Evolutionary conservation across 2,888 invertebrate genomes (phyloP), one percentile per base, ranked within the genome.

Genomic region (Lathronympha strigana): DNA sequence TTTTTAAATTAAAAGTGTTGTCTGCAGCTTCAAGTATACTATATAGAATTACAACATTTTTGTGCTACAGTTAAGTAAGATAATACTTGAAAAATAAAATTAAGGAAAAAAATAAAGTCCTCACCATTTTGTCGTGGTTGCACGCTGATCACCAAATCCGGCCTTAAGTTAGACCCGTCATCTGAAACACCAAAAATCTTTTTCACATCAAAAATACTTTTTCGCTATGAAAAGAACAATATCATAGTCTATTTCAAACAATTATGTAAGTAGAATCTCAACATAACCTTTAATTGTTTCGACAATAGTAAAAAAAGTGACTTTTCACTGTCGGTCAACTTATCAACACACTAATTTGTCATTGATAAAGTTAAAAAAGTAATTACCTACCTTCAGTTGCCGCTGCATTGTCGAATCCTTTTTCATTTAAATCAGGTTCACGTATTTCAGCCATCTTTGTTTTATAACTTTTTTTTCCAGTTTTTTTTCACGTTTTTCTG

Each of bases 91-190:
- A 25, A 25, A 4, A 6, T 25, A 25, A 25, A 4, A 4, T 6
- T 25, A 4, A 25, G 25, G 6, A 25, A 25, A 25, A 3, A 25
- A 57, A 49, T 54, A 64, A 69, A 68, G 61, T 61, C 21, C 80
- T 80, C 72, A 89, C 90, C 83, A 61, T 72, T 71, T 47, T 77
- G 62, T 51, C 78, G 78, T 15, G 91, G 91, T 72, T 91, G 90
- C 15, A 90, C 78, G 67, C 82, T 88, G 68, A 92, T 92, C 13
- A 92, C 86, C 73, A 90, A 75, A 73, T 90, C 84, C 31, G 85
- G 81, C 69, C 81, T 78, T 23, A 77, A 47, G 28, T 68, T 76
- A 5, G 76, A 69, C 60, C 80, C 88, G 67, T 89, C 82, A 63
- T 89, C 90, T 90, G 83, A 51, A 51, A 40, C 8, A 61, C 4